Conservation (phyloP, 2,113 vertebrate species). For the Menura novaehollandiae region DNA sequence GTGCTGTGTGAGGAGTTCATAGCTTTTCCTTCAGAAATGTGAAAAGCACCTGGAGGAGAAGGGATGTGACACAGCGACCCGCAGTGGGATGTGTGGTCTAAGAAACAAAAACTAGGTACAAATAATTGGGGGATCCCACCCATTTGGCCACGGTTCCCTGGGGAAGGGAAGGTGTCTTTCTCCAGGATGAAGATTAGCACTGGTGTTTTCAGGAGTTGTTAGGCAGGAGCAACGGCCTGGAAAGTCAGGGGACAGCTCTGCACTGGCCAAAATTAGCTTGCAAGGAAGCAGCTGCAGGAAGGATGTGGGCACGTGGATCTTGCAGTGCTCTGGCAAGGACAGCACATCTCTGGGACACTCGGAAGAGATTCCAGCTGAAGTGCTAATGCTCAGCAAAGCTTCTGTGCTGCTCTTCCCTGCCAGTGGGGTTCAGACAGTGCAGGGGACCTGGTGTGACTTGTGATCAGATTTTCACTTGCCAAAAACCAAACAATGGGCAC, state of each 20-base stretch:
- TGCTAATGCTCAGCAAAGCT: background rate
- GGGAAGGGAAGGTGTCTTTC: background rate
- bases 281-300: background rate
- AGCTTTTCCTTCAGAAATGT: background rate
- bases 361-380: background rate
- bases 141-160: background rate
- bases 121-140: background rate
- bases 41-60: background rate
- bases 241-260: background rate
- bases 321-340: background rate
- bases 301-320: background rate
- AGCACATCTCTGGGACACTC: background rate
- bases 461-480: background rate
- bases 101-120: background rate
- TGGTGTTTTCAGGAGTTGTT: background rate
- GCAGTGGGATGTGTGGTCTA: rapidly evolving
- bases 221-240: background rate
- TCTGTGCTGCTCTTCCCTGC: background rate
- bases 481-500: rapidly evolving
- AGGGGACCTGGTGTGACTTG: background rate
- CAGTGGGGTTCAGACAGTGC: background rate
- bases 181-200: background rate
- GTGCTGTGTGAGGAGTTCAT: background rate
- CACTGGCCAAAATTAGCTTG: background rate
- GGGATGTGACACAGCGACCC: background rate